Base-by-base conservation (phyloP, 30 jellyfish, hydroid and myxozoan genomes). In the Phacellophora camtschatica region DNA sequence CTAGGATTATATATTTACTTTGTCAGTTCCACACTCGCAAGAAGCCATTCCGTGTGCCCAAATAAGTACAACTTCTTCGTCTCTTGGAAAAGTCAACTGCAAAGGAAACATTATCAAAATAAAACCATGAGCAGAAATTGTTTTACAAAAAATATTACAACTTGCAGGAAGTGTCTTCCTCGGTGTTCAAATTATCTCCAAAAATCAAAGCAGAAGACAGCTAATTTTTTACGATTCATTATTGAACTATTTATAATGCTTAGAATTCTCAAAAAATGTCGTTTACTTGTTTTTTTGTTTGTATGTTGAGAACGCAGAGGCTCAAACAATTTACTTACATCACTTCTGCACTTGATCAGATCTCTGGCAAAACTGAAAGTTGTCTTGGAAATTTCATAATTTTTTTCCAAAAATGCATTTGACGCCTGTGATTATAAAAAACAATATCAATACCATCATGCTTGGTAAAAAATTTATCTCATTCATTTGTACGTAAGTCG, bases 1-100 rank as follows among this genome's bases (percentile, higher is more conserved):
- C 31, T 29, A 10, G 81, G 36, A 1, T n/a, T n/a, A n/a, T n/a
- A 19, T 48, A 11, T 19, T 9, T 42, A 42, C 55, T 42, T 42
- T 42, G 55, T 10, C n/a, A n/a, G 86, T 25, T 33, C 95, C 95
- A 39, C 81, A 61, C 66, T 71, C 71, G 28, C 27, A 84, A 32
- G 74, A 74, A 22, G 88, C 63, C 88, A 84, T 63, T 19, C 95
- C 95, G 49, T 71, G 51, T 18, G 95, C 88, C 50, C 72, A 84
- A 46, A 62, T 77, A 7, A 82, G 63, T 7, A 82, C 73, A 3
- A 39, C 80, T 31, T 68, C 75, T 0, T 66, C 84, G 7, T 65
- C 86, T 69, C 50, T 39, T 28, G 37, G 18, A 31, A 82, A 39
- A 25, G 82, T 49, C n/a, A 68, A 59, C 85, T 71, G 18, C 3